Evolutionary conservation across 1,140 invertebrate species (phyloP).

Genomic region (Rhagoletis zephyria): DNA sequence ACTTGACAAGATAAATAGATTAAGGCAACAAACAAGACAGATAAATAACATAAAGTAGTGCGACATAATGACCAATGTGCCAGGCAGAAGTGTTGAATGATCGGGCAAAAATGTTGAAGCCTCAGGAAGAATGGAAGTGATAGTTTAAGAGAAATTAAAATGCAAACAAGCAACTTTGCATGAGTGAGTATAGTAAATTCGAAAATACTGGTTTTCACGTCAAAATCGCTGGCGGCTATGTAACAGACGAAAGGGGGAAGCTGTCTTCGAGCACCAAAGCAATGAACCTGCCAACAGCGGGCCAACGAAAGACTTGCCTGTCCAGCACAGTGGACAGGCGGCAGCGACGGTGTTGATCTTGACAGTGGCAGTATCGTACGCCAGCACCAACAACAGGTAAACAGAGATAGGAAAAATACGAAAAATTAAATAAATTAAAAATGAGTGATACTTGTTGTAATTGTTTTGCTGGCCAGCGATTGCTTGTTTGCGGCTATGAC

Average conservation of each 20-base stretch:
- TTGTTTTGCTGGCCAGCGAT: not conserved
- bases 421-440: constrained; percentile 31
- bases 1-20: not conserved
- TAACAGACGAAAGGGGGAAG: not conserved
- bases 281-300: not conserved
- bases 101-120: not conserved
- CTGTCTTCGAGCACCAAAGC: not conserved
- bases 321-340: not conserved
- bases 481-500: not conserved
- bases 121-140: not conserved
- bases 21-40: not conserved
- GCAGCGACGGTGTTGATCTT: not conserved
- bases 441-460: constrained; percentile 29
- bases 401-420: constrained; percentile 1
- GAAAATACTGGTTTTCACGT: constrained; percentile 31
- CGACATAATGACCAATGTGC: constrained; percentile 18
- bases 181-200: not conserved
- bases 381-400: not conserved
- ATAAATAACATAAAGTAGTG: not conserved
- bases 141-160: constrained; percentile 14
- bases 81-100: not conserved
- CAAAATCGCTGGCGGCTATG: not conserved
- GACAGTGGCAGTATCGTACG: not conserved
- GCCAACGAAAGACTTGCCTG: not conserved
- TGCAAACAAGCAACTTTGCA: not conserved